Evolutionary conservation across 2,113 vertebrate genomes (phyloP), one percentile per base, ranked within the genome.

Genomic region (Gobiocypris rarus): DNA sequence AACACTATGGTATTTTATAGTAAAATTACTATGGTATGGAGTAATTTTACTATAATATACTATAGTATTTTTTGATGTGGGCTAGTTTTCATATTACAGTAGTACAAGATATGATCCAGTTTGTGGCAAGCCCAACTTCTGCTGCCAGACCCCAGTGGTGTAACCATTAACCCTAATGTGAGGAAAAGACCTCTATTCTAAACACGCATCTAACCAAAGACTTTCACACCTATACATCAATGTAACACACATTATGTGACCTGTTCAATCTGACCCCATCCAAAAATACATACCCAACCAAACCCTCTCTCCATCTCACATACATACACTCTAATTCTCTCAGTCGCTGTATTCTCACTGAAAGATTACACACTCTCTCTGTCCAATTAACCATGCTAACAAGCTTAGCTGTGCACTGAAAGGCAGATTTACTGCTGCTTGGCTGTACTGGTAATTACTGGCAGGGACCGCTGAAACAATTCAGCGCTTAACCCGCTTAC

Each of bases 361-460:
- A 82, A 41, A 81, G 85, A 86, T 89, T 90, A 90, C 89, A 88
- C 88, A 90, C 89, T 85, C 88, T 82, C 86, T 87, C 88, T 90
- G 90, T 93, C 89, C 82, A 92, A 91, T 93, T 93, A 94, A 91
- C 85, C 88, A 82, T 48, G 75, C 90, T 92, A 93, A 93, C 90
- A 89, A 91, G 91, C 88, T 91, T 92, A 91, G 88, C 85, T 28
- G 2, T 70, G 82, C 86, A 89, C 89, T 90, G 89, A 92, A 93
- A 90, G 89, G 65, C 89, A 88, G 87, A 88, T 92, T 93, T 92
- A 91, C 86, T 76, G 77, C 82, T 80, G 50, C 86, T 87, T 83
- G 48, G 86, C 89, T 89, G 61, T 87, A 82, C 89, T 90, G 86
- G 86, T 90, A 89, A 93, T 92, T 92, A 90, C 88, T 91, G 90